These are phyloP conservation scores for Falco naumanni DNA, from an alignment of 2,797 vertebrate species.

Conservation along the genomic window DNA sequence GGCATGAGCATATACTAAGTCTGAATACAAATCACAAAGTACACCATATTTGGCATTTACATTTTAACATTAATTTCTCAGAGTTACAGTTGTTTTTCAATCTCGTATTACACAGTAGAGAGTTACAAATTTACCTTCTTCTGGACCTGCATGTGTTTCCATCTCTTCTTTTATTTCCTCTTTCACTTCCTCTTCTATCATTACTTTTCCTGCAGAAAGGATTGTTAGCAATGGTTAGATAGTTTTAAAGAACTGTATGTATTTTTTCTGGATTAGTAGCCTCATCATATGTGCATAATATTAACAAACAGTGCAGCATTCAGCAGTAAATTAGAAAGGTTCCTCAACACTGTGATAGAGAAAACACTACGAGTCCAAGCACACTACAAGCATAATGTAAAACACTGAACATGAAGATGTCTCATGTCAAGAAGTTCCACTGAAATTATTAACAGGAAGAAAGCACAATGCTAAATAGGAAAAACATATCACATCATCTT, in stretches of 20 bases:
- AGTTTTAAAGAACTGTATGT: not conserved
- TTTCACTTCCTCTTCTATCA: constrained; percentile 89
- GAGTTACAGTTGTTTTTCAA: constrained; percentile 31
- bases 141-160: constrained; percentile 86
- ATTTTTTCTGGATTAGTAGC: not conserved
- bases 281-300: not conserved
- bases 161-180: constrained; percentile 93
- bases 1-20: not conserved
- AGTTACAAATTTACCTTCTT: constrained; percentile 85
- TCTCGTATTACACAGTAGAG: constrained; percentile 57
- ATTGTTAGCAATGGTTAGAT: not conserved
- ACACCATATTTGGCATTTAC: constrained; percentile 46
- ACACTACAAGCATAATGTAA: not conserved
- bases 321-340: not conserved
- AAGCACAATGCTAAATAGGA: not conserved
- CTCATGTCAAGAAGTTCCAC: not conserved
- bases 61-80: constrained; percentile 41
- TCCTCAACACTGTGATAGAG: not conserved
- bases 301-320: not conserved
- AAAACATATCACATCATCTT: not conserved
- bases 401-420: not conserved
- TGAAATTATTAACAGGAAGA: not conserved
- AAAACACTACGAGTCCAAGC: not conserved
- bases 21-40: constrained; percentile 35
- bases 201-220: constrained; percentile 85